A percentile compares a stretch with the other conserved stretches of the same genome.
These are phyloP conservation scores for Listronotus bonariensis DNA, from an alignment of 1,140 invertebrate species.

Conservation along the genomic window DNA sequence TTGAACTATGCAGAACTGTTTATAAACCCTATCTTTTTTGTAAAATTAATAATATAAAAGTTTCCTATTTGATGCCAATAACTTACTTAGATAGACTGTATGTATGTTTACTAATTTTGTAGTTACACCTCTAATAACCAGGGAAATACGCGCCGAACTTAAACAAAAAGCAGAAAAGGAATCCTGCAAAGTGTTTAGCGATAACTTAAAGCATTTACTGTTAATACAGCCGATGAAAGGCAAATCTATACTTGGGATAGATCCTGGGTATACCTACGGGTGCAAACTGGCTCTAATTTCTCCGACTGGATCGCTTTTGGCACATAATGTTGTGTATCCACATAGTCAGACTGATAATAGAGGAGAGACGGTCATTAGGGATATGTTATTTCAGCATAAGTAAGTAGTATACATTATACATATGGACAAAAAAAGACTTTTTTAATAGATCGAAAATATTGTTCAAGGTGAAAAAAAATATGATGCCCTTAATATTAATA, in stretches of 20 bases:
- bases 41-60: no score
- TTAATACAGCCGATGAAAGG: constrained; percentile 79
- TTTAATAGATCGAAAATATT: no score
- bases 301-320: constrained; percentile 70
- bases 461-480: no score
- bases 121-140: constrained; percentile 67
- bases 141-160: constrained; percentile 72
- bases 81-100: constrained; percentile 11
- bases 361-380: constrained; percentile 37
- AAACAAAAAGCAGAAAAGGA: constrained; percentile 77
- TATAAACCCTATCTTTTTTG: no score
- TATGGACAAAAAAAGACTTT: no score
- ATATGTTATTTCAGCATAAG: constrained; percentile 45
- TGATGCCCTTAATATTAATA: no score
- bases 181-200: constrained; percentile 81
- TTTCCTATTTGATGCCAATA: no score
- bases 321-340: constrained; percentile 72
- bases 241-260: constrained; percentile 79
- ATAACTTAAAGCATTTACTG: constrained; percentile 82
- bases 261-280: constrained; percentile 85
- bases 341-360: constrained; percentile 52
- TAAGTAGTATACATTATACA: constrained; percentile 22
- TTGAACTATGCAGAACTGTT: no score
- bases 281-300: constrained; percentile 83
- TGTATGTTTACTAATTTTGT: constrained; percentile 35